Evolutionary conservation across 2,113 vertebrate species (phyloP).

Genomic region (Indicator maculatus): DNA sequence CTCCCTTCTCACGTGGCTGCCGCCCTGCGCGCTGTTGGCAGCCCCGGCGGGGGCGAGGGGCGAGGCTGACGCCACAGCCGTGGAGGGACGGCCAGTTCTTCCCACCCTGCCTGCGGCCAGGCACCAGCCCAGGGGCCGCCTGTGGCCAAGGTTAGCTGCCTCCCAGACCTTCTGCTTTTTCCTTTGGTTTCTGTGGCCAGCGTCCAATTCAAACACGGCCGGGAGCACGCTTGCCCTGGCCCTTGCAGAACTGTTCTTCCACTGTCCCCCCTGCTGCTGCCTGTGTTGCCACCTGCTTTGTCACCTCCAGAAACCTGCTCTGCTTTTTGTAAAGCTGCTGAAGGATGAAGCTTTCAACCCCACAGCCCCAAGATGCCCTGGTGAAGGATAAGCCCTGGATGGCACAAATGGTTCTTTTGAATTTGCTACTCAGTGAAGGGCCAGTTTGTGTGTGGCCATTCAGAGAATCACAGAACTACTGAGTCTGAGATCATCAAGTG

Average conservation of each 20-base stretch:
- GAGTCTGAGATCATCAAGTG: no score
- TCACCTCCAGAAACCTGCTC: not conserved
- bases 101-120: accelerated
- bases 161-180: not conserved
- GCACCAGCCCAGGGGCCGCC: not conserved
- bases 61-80: accelerated
- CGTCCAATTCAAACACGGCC: not conserved
- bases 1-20: not conserved
- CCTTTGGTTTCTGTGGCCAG: not conserved
- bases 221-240: not conserved
- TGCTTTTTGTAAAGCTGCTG: not conserved
- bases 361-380: accelerated
- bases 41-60: not conserved
- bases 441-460: not conserved
- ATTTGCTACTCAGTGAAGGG: not conserved
- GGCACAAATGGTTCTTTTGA: not conserved
- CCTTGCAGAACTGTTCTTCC: not conserved
- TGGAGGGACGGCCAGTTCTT: not conserved
- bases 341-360: not conserved
- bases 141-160: not conserved
- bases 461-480: no score
- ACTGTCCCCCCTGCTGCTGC: not conserved
- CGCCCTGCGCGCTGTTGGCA: accelerated
- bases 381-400: accelerated
- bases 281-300: accelerated